Evolutionary conservation across 2,797 vertebrate genomes (phyloP), one percentile per base, ranked within the genome.

Genomic region (Tadarida brasiliensis): DNA sequence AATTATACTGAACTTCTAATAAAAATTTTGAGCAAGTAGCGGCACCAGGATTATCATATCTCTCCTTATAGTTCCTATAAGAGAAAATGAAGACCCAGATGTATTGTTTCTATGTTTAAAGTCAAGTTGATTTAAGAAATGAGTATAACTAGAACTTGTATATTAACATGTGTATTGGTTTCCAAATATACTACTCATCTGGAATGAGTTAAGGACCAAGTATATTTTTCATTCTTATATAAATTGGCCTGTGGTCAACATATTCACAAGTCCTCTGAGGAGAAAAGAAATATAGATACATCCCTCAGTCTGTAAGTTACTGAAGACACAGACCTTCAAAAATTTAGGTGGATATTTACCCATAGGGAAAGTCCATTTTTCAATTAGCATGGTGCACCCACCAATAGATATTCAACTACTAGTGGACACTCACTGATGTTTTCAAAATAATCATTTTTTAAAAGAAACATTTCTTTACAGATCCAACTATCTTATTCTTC

Each of bases 331-430:
- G 39, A 11, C 16, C 5, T 63, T 87, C 56, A 67, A 47, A 87
- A 82, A 39, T 67, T 12, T 73, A 86, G 91, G 49, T 86, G 44
- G 3, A 22, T 87, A 74, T 76, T 95, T 91, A 80, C 7, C 39
- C 80, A 68, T 9, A 44, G 26, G 54, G 20, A 77, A 95, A 80
- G 20, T 65, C 14, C 84, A 6, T 12, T 90, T 83, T 73, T 59
- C 14, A 35, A 19, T 65, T 30, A 65, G 44, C 15, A 11, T 74
- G 0, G 7, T 39, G 9, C 2, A 87, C 24, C 56, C 26, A 15
- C 30, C 33, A 63, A 47, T n/a, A 85, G 51, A 91, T 67, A 80
- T 54, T 51, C 24, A 74, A 39, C 5, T 63, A 71, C 67, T 2
- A 70, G 16, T 73, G 17, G 44, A 7, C 28, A 89, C 3, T 67